Percentiles rank a stretch among this genome's conserved stretches.
Conservation (phyloP, 2,888 invertebrate species). For the Crematogaster levior region DNA sequence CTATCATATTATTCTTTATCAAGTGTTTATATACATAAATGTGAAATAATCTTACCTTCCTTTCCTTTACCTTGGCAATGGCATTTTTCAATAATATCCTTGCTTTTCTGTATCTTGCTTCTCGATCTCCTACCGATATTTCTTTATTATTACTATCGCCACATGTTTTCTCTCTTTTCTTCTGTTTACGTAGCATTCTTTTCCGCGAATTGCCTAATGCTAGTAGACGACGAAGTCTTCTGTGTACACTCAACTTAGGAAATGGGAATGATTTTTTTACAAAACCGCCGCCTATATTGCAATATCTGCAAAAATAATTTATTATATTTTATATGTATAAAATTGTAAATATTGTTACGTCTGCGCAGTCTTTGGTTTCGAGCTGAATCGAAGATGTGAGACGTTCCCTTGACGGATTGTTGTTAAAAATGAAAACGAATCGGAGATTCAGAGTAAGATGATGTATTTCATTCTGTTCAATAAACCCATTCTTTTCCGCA, state of each 20-base stretch:
- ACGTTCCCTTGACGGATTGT: too few relatives aligned
- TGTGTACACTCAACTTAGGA: conserved; percentile 86
- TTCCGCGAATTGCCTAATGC: conserved; percentile 85
- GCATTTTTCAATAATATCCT: conserved; percentile 85
- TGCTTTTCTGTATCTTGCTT: conserved; percentile 84
- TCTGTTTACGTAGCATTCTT: conserved; percentile 83
- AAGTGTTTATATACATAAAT: not conserved
- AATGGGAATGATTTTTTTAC: conserved; percentile 88
- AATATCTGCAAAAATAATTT: conserved; percentile 80
- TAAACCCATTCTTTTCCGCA: too few relatives aligned
- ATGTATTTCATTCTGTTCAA: too few relatives aligned
- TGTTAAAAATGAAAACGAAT: too few relatives aligned
- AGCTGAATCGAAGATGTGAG: too few relatives aligned
- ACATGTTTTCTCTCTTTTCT: conserved; percentile 81
- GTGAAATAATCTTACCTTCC: not conserved
- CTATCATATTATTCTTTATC: not conserved
- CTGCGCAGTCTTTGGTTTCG: too few relatives aligned
- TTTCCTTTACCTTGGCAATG: conserved; percentile 84
- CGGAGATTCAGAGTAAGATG: too few relatives aligned
- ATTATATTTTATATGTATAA: not conserved
- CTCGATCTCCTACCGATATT: conserved; percentile 81
- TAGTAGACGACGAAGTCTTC: conserved; percentile 86
- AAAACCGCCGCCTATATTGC: conserved; percentile 86
- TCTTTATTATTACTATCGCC: conserved; percentile 73
- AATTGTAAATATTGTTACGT: too few relatives aligned